Base-by-base conservation (phyloP, 2,113 vertebrate genomes). In the Rafetus swinhoei region DNA sequence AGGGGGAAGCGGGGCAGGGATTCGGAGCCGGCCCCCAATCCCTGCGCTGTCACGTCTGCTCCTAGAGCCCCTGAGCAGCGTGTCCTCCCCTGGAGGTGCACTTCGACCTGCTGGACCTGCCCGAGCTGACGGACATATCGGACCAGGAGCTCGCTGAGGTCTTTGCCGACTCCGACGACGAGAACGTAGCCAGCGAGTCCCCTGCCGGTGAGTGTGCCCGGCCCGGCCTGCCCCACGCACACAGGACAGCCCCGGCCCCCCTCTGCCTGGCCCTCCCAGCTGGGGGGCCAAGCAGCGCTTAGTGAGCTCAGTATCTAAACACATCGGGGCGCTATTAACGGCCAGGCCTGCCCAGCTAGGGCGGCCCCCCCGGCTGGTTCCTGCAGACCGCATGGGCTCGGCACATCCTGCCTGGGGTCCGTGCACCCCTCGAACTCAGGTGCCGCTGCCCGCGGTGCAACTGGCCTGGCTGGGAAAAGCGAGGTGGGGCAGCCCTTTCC, bases 81-180 rank as follows among this genome's bases (percentile, higher is more conserved):
- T 99, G 84, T 99, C 99, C 54, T 99, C n/a, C 99, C 80, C 97
- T 99, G 95, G 99, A 99, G 98, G 99, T 99, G 76, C 99, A 99
- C 97, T 99, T 99, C 81, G 99, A 99, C 98, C 99, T 99, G 65
- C 97, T 99, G 97, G 99, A 99, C 97, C 98, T 99, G 97, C 99
- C 99, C 0, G 99, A 99, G 97, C 96, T 99, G 93, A 99, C 99
- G 0, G 99, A 99, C 96, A 99, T 99, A 99, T 99, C 99, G 1
- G 99, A 99, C 97, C 99, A 99, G 96, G 99, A 99, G 96, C 98
- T 99, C 93, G 99, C 99, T 0, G 99, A 99, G 87, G 99, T 99
- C 77, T 99, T 99, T 45, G 99, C 98, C 0, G 99, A 99, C 94
- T 99, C 99, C 0, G 99, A 99, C 21, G 99, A 99, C 2, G 99